These are phyloP conservation scores for Oxycera nigricornis DNA, from an alignment of 2,888 invertebrate species.

Conservation along the genomic window DNA sequence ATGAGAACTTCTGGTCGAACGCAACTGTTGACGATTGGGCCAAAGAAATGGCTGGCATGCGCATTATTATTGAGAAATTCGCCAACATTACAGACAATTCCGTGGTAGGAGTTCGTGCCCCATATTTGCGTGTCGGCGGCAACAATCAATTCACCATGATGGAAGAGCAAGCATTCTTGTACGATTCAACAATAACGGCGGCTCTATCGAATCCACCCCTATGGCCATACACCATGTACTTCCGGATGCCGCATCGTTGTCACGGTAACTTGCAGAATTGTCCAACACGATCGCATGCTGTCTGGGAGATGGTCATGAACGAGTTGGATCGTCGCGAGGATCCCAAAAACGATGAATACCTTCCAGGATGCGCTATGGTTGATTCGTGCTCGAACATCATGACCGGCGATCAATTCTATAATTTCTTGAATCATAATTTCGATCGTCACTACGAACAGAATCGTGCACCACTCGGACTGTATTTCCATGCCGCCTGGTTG, in stretches of 20 bases:
- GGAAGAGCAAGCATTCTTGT: constrained; percentile 93
- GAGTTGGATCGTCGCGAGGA: constrained; percentile 91
- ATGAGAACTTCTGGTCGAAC: constrained; percentile 92
- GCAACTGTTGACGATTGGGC: constrained; percentile 93
- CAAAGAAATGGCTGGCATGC: constrained; percentile 93
- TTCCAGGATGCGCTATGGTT: constrained; percentile 93
- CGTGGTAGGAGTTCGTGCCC: constrained; percentile 89
- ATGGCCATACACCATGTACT: constrained; percentile 99
- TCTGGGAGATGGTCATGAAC: constrained; percentile 97
- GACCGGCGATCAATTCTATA: constrained; percentile 91
- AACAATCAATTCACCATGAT: constrained; percentile 98
- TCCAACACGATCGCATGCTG: constrained; percentile 90
- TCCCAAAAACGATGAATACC: constrained; percentile 85
- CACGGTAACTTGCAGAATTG: constrained; percentile 92
- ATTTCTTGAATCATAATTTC: constrained; percentile 92
- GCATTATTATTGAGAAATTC: constrained; percentile 88
- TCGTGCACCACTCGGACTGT: constrained; percentile 85
- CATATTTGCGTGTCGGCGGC: constrained; percentile 89
- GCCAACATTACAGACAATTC: constrained; percentile 90
- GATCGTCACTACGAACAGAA: constrained; percentile 91
- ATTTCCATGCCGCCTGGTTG: constrained; percentile 94
- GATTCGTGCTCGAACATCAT: constrained; percentile 94
- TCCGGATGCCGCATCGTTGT: constrained; percentile 93
- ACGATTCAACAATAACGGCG: constrained; percentile 94
- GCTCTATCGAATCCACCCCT: constrained; percentile 89